A percentile compares a stretch with the other conserved stretches of the same genome.
Conservation (phyloP, 2,888 invertebrate genomes). For the Drosophila picticornis region DNA sequence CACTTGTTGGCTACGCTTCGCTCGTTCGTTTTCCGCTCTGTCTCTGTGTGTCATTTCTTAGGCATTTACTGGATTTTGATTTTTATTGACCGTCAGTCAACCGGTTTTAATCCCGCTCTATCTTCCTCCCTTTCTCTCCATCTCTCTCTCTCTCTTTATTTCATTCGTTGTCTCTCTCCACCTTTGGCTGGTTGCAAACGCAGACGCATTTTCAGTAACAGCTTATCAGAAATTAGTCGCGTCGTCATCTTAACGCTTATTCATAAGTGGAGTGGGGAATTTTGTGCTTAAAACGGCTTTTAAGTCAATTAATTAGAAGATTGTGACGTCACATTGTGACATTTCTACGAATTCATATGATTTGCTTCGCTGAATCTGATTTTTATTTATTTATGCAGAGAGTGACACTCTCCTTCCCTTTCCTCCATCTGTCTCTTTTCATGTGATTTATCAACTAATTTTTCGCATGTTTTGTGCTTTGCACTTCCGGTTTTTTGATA, state of each 20-base stretch:
- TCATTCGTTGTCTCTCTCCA: neutral
- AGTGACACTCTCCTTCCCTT: neutral
- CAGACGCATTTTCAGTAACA: constrained; percentile 45
- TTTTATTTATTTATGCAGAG: constrained; percentile 59
- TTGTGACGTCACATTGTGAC: constrained; percentile 52
- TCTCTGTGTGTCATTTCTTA: constrained; percentile 68
- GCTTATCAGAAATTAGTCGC: constrained; percentile 54
- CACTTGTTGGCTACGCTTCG: constrained; percentile 62
- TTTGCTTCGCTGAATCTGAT: constrained; percentile 48
- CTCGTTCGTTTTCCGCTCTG: constrained; percentile 28
- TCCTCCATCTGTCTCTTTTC: neutral
- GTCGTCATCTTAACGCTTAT: constrained; percentile 54
- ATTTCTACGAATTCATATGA: constrained; percentile 49
- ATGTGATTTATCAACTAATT: constrained; percentile 50
- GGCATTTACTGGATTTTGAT: constrained; percentile 67
- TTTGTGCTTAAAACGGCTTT: constrained; percentile 27
- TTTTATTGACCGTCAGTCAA: constrained; percentile 63
- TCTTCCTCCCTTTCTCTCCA: neutral
- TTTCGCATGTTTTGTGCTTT: constrained; percentile 44
- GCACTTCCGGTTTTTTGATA: constrained; percentile 54
- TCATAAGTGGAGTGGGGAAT: constrained; percentile 35
- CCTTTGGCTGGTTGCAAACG: constrained; percentile 5
- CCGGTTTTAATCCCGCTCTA: constrained; percentile 50
- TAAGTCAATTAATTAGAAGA: constrained; percentile 33
- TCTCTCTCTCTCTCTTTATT: neutral